Conservation (phyloP, 1,140 invertebrate species). For the Brachionus rubens region DNA sequence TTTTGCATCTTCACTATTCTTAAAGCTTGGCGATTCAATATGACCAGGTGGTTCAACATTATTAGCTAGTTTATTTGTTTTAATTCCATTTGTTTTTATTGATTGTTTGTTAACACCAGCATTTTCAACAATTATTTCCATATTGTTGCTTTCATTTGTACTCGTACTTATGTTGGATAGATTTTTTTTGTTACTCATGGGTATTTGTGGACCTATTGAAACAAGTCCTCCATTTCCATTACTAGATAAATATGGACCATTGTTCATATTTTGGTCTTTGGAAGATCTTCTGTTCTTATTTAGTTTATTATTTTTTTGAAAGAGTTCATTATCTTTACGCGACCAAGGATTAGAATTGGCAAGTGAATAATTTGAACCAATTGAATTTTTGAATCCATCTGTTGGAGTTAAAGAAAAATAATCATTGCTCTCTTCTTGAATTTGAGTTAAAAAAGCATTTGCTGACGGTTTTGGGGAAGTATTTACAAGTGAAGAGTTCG, state of each 20-base stretch:
- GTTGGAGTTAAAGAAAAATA: background rate
- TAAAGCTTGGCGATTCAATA: background rate
- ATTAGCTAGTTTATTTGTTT: background rate
- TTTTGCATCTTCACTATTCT: conserved; percentile 10
- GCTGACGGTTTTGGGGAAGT: conserved; percentile 5
- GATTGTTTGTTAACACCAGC: background rate
- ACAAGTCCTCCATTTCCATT: background rate
- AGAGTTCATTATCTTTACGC: background rate
- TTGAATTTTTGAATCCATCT: background rate
- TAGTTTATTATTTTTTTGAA: background rate
- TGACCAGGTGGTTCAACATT: conserved; percentile 36
- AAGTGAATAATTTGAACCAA: background rate
- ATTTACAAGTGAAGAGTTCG: conserved; percentile 19
- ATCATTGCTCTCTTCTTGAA: conserved; percentile 28
- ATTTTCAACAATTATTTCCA: conserved; percentile 30
- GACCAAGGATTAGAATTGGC: background rate
- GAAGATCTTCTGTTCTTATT: background rate
- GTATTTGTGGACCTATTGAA: background rate
- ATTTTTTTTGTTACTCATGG: background rate
- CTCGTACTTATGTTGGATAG: conserved; percentile 34
- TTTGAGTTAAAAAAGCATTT: conserved; percentile 43
- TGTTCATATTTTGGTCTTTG: background rate
- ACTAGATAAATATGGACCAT: background rate
- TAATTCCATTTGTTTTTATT: conserved; percentile 9
- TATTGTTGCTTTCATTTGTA: conserved; percentile 38